A percentile compares a stretch with the other conserved stretches of the same genome.
These are phyloP conservation scores for Romanogobio albipinnatus DNA, from an alignment of 2,113 vertebrate genomes.

Conservation along the genomic window DNA sequence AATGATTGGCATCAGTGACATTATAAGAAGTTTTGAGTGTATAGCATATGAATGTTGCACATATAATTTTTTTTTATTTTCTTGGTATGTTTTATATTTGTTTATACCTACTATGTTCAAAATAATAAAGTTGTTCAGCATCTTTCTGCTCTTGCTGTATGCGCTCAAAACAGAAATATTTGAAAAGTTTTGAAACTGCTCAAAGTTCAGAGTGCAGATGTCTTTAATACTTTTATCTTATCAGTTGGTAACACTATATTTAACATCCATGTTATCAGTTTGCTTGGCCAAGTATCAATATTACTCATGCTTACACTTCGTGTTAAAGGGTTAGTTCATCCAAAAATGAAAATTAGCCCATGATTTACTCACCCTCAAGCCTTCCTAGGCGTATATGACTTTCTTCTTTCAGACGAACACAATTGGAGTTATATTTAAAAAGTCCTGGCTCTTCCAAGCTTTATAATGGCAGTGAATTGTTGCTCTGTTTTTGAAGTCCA, in stretches of 20 bases:
- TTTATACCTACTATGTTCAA: slow-evolving; percentile 32
- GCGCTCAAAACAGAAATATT: background rate
- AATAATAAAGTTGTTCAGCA: background rate
- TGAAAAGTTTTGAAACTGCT: background rate
- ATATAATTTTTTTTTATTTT: slow-evolving; percentile 1
- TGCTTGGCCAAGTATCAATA: background rate
- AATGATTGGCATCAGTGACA: background rate
- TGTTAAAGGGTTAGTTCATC: background rate
- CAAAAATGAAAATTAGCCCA: too few relatives aligned
- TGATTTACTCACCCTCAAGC: too few relatives aligned
- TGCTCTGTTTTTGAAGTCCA: too few relatives aligned
- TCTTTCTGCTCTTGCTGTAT: background rate
- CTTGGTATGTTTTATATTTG: slow-evolving; percentile 24
- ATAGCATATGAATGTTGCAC: slow-evolving; percentile 44
- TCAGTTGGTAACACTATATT: background rate
- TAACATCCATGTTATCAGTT: background rate
- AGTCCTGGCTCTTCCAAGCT: too few relatives aligned
- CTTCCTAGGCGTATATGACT: too few relatives aligned
- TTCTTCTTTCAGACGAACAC: too few relatives aligned
- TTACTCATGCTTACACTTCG: background rate
- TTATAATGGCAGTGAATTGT: too few relatives aligned
- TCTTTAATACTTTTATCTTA: background rate
- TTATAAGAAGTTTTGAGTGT: slow-evolving; percentile 33
- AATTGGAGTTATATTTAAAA: too few relatives aligned
- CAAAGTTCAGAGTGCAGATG: background rate